Evolutionary conservation across 2,888 invertebrate species (phyloP).

Genomic region (Trachelus tabidus): DNA sequence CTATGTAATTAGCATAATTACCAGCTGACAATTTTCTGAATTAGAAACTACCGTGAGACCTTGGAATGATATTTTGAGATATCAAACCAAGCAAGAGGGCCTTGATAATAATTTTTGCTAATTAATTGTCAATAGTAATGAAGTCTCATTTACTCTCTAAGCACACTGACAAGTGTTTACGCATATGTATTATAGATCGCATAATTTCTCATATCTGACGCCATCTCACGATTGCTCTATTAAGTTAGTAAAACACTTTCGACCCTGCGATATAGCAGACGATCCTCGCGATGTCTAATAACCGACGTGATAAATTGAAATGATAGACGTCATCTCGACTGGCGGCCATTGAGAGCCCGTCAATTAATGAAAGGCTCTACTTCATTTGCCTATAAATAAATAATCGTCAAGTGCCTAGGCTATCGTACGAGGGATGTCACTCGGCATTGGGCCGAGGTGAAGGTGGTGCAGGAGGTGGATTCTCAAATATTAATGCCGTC

Average conservation of each 20-base stretch:
- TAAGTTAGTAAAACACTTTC: background rate
- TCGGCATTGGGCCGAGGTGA: slow-evolving; percentile 31
- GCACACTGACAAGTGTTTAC: background rate
- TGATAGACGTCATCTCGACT: slow-evolving; percentile 51
- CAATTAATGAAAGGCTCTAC: slow-evolving; percentile 57
- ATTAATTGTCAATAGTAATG: background rate
- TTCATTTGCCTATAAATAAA: slow-evolving; percentile 59
- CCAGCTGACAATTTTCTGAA: background rate
- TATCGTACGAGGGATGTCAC: slow-evolving; percentile 41
- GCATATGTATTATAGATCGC: background rate
- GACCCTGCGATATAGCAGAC: background rate
- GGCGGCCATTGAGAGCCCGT: slow-evolving; percentile 61
- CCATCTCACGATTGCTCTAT: background rate
- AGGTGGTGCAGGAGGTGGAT: slow-evolving; percentile 23
- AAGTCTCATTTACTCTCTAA: background rate
- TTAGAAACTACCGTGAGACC: background rate
- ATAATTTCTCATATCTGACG: background rate
- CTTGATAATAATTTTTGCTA: background rate
- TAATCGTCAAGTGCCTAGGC: slow-evolving; percentile 50
- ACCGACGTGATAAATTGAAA: slow-evolving; percentile 59
- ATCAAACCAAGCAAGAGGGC: background rate
- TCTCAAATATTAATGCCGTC: slow-evolving; percentile 60
- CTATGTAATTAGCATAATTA: background rate
- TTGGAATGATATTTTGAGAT: background rate
- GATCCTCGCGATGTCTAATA: slow-evolving; percentile 48